Evolutionary conservation across 2,888 invertebrate genomes (phyloP), one percentile per base, ranked within the genome.

Genomic region (Ypsolopha scabrella): DNA sequence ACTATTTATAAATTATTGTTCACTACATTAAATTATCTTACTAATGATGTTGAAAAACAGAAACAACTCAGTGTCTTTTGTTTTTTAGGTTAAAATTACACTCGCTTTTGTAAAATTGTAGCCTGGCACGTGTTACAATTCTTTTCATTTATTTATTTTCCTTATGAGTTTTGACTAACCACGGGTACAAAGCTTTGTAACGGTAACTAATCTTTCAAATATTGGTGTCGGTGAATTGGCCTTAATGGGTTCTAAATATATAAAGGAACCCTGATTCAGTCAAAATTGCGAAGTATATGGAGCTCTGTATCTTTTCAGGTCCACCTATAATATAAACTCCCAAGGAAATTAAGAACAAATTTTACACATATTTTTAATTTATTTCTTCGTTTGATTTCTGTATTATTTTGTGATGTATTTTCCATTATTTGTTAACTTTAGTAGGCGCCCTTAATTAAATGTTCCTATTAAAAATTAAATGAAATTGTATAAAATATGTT

Each of bases 241-340:
- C 41, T 47, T 46, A 2, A 41, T 43, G 36, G 41, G 51, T 41
- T 44, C 41, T 50, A 45, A 7, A 13, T 47, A 3, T 3, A 24
- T 4, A 24, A 24, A 24, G 2, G 24, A 24, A 24, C 24, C 24
- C 24, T 24, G 24, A 24, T 24, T 24, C 24, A 24, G 4, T 24
- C 24, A 24, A 24, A 24, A 24, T 24, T 24, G 48, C 24, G 4
- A 24, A 24, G 43, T 41, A 49, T 45, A 54, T 41, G 34, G 35
- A 65, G 61, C 60, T 58, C 59, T 75, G 65, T 80, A 70, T 80
- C 43, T 67, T 75, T 82, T 79, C 85, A 83, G 83, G 83, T 82
- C 74, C 80, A 67, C 60, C 79, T 83, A 67, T 85, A 81, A 74
- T 3, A 24, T 80, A 73, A 70, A 69, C 75, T 52, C 59, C 24